phyloP scores from a whole-genome alignment of 37 sponge, comb jelly and placozoan genomes.

The Geodia barretti region DNA sequence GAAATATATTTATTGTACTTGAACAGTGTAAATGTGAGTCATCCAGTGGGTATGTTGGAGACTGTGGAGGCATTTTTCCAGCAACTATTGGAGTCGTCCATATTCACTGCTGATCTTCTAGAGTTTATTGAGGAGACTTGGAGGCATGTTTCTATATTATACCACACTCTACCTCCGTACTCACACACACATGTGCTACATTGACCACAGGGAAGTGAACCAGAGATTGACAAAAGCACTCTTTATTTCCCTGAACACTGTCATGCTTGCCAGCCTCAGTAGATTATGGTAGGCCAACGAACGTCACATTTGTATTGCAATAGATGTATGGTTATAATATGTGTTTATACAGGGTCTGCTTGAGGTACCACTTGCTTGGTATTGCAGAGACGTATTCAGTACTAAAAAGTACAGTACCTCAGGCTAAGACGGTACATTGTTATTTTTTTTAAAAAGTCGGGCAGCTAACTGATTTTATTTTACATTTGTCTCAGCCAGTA shows the following conservation, averaged over 20 bases:
- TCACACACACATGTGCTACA: not conserved
- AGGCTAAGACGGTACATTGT: not conserved
- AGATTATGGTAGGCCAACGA: slow-evolving; percentile 48
- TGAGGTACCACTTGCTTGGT: slow-evolving; percentile 14
- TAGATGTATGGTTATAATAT: too few species aligned
- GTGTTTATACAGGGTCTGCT: slow-evolving; percentile 2
- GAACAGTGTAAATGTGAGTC: not conserved
- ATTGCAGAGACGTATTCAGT: slow-evolving; percentile 10
- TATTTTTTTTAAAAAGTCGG: too few species aligned
- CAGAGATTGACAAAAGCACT: slow-evolving; percentile 33
- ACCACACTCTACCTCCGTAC: not conserved
- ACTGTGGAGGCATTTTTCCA: not conserved
- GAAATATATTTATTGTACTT: not conserved
- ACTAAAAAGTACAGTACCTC: not conserved
- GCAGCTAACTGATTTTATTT: too few species aligned
- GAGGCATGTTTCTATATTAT: not conserved
- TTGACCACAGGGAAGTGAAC: slow-evolving; percentile 23
- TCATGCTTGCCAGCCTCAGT: slow-evolving; percentile 51
- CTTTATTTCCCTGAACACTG: slow-evolving; percentile 56
- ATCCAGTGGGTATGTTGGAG: too few species aligned
- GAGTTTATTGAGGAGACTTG: slow-evolving; percentile 42
- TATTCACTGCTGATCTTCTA: slow-evolving; percentile 14
- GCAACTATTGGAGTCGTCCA: not conserved
- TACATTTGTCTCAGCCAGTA: not conserved
- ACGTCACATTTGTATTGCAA: not conserved